Evolutionary conservation across 2,888 invertebrate species (phyloP).

Genomic region (Cyclophora albipunctata): DNA sequence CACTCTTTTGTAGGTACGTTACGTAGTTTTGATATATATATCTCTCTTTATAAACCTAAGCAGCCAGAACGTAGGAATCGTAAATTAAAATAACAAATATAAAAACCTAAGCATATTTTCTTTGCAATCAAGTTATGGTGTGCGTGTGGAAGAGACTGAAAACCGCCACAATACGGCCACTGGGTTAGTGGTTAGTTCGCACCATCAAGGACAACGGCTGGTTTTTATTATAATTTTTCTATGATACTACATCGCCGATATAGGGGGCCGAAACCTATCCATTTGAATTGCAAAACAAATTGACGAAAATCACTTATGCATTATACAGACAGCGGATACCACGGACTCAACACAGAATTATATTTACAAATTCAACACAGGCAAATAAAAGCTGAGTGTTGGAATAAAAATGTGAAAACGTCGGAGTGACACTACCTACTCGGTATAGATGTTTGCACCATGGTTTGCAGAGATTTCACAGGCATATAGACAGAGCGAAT

Average conservation of each 20-base stretch:
- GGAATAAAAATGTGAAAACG: slow-evolving; percentile 24
- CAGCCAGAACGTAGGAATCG: too few species aligned
- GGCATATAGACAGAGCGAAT: too few species aligned
- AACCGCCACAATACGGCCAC: slow-evolving; percentile 32
- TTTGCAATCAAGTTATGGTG: too few species aligned
- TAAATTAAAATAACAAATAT: too few species aligned
- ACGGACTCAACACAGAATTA: slow-evolving; percentile 26
- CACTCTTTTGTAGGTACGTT: too few species aligned
- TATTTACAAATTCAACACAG: slow-evolving; percentile 48
- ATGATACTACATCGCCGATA: slow-evolving; percentile 20
- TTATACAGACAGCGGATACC: slow-evolving; percentile 22
- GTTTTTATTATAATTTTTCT: slow-evolving; percentile 30
- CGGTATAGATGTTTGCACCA: too few species aligned
- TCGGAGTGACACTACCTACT: slow-evolving; percentile 12
- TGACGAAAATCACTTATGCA: slow-evolving; percentile 57
- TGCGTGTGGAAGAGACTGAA: too few species aligned
- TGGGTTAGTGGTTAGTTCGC: slow-evolving; percentile 47
- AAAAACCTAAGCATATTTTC: too few species aligned
- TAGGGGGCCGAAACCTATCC: slow-evolving; percentile 22
- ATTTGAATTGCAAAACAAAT: slow-evolving; percentile 59
- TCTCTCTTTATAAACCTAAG: too few species aligned
- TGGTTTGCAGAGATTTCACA: too few species aligned
- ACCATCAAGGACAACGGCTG: slow-evolving; percentile 36
- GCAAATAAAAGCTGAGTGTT: slow-evolving; percentile 25
- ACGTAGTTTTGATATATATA: too few species aligned